Percentiles rank a stretch among this genome's conserved stretches.
phyloP scores from a whole-genome alignment of 2,797 vertebrate genomes.

The Clangula hyemalis region DNA sequence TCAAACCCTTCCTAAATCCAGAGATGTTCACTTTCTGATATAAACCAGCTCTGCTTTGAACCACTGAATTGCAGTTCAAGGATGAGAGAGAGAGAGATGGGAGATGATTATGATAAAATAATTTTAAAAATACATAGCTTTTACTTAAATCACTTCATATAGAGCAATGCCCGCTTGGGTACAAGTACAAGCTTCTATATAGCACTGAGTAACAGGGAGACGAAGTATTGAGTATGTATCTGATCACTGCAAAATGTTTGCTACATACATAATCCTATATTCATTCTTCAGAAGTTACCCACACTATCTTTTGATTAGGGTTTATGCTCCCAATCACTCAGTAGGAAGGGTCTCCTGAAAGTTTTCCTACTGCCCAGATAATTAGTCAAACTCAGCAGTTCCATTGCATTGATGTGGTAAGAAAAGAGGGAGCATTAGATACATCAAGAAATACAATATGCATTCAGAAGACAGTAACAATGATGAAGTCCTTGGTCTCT shows the following conservation, averaged over 20 bases:
- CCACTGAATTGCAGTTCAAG: background rate
- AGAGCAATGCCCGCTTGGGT: background rate
- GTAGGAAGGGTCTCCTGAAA: background rate
- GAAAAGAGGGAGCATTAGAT: background rate
- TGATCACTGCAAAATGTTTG: background rate
- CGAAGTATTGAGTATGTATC: background rate
- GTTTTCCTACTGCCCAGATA: background rate
- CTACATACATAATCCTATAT: background rate
- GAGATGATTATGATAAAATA: background rate
- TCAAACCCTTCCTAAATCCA: background rate
- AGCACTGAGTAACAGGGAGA: background rate
- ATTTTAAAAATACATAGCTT: background rate
- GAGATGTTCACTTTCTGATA: background rate
- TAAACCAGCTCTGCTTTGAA: background rate
- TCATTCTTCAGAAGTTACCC: background rate
- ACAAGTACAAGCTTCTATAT: background rate
- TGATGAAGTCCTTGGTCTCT: background rate
- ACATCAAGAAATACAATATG: background rate
- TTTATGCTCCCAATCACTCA: background rate
- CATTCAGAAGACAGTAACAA: background rate
- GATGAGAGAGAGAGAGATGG: background rate
- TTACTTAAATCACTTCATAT: background rate
- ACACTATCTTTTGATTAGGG: background rate
- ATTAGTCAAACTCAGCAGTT: background rate
- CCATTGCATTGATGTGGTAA: background rate